These are phyloP conservation scores for Baryphthengus martii DNA, from an alignment of 2,113 vertebrate genomes.

Conservation along the genomic window DNA sequence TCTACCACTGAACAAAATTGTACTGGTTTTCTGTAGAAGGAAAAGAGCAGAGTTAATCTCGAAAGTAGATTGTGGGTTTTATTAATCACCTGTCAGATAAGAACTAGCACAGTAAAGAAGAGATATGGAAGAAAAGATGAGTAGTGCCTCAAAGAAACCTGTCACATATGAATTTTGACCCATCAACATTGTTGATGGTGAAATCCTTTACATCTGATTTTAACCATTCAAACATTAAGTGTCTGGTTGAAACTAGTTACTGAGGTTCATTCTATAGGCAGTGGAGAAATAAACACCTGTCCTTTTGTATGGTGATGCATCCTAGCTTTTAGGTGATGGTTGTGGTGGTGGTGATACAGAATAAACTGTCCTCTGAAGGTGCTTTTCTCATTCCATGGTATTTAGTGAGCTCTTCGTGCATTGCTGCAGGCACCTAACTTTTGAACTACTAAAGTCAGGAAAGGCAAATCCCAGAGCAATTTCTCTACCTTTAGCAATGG, in stretches of 20 bases:
- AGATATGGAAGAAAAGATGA: not conserved
- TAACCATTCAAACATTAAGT: not conserved
- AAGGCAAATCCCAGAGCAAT: not conserved
- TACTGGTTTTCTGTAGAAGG: not conserved
- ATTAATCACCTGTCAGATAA: not conserved
- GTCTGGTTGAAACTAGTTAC: not conserved
- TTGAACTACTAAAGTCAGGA: not conserved
- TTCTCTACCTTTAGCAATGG: not conserved
- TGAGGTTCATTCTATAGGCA: not conserved
- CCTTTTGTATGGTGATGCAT: not conserved
- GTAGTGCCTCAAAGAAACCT: not conserved
- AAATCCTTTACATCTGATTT: not conserved
- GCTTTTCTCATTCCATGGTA: not conserved
- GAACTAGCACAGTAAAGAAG: not conserved
- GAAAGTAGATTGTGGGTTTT: not conserved
- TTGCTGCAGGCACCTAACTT: not conserved
- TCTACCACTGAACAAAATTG: not conserved
- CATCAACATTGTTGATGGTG: not conserved
- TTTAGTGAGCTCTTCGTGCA: not conserved
- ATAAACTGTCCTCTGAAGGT: not conserved
- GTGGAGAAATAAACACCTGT: not conserved
- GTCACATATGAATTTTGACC: not conserved
- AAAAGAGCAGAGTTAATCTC: not conserved
- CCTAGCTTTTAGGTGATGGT: not conserved
- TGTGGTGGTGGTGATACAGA: not conserved